Conservation (phyloP, 2,113 vertebrate species). For the Sardina pilchardus region DNA sequence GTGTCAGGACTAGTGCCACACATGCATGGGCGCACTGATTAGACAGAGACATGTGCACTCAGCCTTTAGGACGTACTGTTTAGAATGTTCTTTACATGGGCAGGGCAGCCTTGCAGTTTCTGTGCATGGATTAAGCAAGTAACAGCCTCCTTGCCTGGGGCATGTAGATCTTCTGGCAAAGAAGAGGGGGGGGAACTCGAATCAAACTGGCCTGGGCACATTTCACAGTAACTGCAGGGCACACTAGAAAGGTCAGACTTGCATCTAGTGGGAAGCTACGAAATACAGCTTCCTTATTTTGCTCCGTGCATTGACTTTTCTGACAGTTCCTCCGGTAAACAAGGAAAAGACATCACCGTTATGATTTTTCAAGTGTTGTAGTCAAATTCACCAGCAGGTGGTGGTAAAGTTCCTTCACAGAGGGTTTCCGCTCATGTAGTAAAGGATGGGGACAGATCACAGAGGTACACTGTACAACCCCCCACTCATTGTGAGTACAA, state of each 20-base stretch:
- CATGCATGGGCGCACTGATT: conserved; percentile 72
- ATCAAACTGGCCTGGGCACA: not conserved
- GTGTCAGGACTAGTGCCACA: conserved; percentile 60
- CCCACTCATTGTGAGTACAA: not conserved
- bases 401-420: not conserved
- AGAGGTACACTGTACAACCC: not conserved
- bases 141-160: not conserved
- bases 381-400: not conserved
- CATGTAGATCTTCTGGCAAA: not conserved
- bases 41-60: conserved; percentile 49
- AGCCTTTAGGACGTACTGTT: conserved; percentile 2
- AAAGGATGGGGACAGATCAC: not conserved
- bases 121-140: not conserved
- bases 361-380: not conserved
- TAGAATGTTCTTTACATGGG: conserved; percentile 2
- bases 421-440: not conserved
- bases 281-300: not conserved
- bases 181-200: not conserved
- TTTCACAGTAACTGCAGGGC: not conserved
- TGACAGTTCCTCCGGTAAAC: not conserved
- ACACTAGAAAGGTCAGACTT: not conserved
- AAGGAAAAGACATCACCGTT: not conserved
- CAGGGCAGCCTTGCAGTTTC: not conserved
- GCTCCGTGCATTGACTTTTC: not conserved
- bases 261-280: not conserved